Evolutionary conservation across 2,888 invertebrate genomes (phyloP), one percentile per base, ranked within the genome.

Genomic region (Flabesymbios commensalis): DNA sequence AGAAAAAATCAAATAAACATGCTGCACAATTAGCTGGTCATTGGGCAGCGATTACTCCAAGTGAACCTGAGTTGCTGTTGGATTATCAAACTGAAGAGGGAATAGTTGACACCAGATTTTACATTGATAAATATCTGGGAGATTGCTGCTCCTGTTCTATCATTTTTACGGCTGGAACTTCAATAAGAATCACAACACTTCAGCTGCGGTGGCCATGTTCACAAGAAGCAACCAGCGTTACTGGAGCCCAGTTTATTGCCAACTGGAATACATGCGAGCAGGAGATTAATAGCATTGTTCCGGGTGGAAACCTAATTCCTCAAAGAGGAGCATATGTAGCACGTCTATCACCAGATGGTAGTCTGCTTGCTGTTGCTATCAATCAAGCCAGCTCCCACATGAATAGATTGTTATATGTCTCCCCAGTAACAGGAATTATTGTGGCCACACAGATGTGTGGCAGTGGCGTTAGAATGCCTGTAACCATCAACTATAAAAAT

Each of bases 291-390:
- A 32, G 47, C 10, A 24, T 61, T 14, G 19, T 62, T 32, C 65
- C 70, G 22, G 63, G 63, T 4, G 74, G 72, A 68, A 69, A 71
- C 55, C 68, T 76, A n/a, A 68, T 78, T 60, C 64, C 62, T 33
- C 65, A 72, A 26, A 59, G 61, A 3, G 78, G 78, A 19, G 72
- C 78, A 3, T 76, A 75, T 47, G 63, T 77, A 1, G 60, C 71
- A 3, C 67, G 70, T 47, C 75, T 74, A 58, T 72, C 76, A 17
- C 70, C 70, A 51, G 77, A 75, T 67, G 78, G 77, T 32, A 76
- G 76, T 64, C 72, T 80, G 53, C 61, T 80, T 4, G 78, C 79
- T 26, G 71, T 80, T 29, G 79, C 77, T 45, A 74, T 77, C 66
- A 81, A 81, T 69, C 78, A 78, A 67, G 73, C 68, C 45, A 65